Evolutionary conservation across 1,140 invertebrate genomes (phyloP).

Genomic region (Geopemphigus sp.): DNA sequence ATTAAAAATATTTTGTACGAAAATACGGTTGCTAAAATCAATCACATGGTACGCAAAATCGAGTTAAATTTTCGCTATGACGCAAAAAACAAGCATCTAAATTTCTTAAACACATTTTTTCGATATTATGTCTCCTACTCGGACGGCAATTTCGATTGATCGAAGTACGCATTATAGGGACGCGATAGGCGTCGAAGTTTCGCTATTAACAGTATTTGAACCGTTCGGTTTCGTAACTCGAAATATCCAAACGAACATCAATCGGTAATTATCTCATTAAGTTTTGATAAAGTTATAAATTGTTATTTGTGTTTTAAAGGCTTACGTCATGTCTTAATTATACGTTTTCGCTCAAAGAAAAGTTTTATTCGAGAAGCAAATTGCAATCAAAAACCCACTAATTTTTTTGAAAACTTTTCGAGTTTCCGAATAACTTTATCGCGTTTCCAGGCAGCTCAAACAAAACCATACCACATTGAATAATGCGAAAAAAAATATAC

Average conservation of each 20-base stretch:
- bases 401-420: constrained; percentile 8
- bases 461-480: background rate
- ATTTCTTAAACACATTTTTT: too few species aligned
- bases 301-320: background rate
- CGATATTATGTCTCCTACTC: too few species aligned
- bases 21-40: too few species aligned
- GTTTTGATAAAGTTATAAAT: background rate
- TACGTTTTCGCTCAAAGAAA: background rate
- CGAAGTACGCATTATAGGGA: too few species aligned
- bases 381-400: background rate
- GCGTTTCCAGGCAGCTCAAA: background rate
- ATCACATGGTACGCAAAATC: too few species aligned
- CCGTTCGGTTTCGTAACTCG: background rate
- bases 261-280: background rate
- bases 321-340: background rate
- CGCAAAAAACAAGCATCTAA: too few species aligned
- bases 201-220: too few species aligned
- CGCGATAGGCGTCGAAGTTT: too few species aligned
- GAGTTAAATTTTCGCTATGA: too few species aligned
- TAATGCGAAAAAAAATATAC: background rate
- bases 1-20: too few species aligned
- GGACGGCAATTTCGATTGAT: too few species aligned
- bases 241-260: background rate
- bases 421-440: constrained; percentile 8
- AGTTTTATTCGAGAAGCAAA: background rate